Conservation (phyloP, 2,888 invertebrate species). For the Cryptocephalus primarius region DNA sequence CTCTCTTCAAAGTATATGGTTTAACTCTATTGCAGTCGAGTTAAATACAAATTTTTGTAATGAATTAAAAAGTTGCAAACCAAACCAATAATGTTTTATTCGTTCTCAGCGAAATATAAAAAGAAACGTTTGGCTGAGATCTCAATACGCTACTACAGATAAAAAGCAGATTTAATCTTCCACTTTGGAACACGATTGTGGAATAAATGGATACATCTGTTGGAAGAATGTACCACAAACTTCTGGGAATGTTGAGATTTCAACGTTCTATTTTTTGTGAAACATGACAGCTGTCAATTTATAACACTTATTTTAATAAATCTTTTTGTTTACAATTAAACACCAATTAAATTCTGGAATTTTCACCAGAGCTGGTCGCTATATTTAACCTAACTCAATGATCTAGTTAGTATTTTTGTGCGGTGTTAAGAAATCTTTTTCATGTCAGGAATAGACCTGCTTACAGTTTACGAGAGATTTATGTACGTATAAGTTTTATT, state of each 20-base stretch:
- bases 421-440: conserved; percentile 1
- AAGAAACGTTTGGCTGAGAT: not conserved
- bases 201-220: conserved; percentile 1
- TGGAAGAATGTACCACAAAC: conserved; percentile 1
- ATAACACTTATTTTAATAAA: conserved; percentile 1
- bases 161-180: conserved; percentile 1
- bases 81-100: too few species aligned
- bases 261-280: conserved; percentile 1
- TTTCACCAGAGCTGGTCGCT: not conserved
- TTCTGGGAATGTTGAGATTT: not conserved
- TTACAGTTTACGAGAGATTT: conserved; percentile 13
- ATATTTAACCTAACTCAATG: conserved; percentile 1
- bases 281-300: conserved; percentile 2
- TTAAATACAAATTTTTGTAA: too few species aligned
- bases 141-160: not conserved
- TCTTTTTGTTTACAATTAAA: conserved; percentile 3
- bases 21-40: too few species aligned
- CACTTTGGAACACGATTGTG: conserved; percentile 3
- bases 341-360: conserved; percentile 3
- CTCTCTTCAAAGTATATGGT: too few species aligned
- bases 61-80: too few species aligned
- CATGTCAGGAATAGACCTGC: conserved; percentile 8
- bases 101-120: not conserved
- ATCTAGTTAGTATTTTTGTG: conserved; percentile 2
- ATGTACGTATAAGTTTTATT: conserved; percentile 14